These are phyloP conservation scores for Cydia pomonella DNA, from an alignment of 1,140 invertebrate genomes.

Conservation along the genomic window DNA sequence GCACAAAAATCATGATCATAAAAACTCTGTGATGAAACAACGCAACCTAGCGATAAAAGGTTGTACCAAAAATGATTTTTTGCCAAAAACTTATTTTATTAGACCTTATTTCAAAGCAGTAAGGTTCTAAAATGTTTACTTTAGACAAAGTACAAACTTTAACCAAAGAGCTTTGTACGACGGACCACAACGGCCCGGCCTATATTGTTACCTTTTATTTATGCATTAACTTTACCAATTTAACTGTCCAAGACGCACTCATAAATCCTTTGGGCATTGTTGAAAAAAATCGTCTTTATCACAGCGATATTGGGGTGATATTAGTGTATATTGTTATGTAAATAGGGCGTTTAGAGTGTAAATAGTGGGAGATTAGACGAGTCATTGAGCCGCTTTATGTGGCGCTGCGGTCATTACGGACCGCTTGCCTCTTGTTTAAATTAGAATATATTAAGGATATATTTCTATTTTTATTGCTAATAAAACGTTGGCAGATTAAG, in stretches of 20 bases:
- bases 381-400: conserved; percentile 50
- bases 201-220: conserved; percentile 74
- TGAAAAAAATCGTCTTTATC: conserved; percentile 17
- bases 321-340: conserved; percentile 53
- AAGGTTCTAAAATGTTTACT: background rate
- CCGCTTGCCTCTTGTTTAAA: conserved; percentile 9
- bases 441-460: conserved; percentile 20
- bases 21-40: too few species aligned
- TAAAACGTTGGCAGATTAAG: conserved; percentile 7
- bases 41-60: too few species aligned
- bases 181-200: conserved; percentile 36
- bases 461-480: conserved; percentile 16
- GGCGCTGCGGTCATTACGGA: conserved; percentile 35
- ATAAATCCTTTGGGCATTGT: conserved; percentile 32
- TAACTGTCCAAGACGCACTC: conserved; percentile 63
- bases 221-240: conserved; percentile 75
- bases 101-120: background rate
- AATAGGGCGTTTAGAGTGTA: conserved; percentile 47
- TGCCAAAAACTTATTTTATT: too few species aligned
- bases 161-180: background rate
- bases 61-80: too few species aligned
- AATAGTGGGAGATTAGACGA: conserved; percentile 58
- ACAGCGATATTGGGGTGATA: conserved; percentile 10
- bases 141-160: background rate
- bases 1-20: too few species aligned